Evolutionary conservation across 2,113 vertebrate species (phyloP), one percentile per base, ranked within the genome.

Genomic region (Colaptes auratus): DNA sequence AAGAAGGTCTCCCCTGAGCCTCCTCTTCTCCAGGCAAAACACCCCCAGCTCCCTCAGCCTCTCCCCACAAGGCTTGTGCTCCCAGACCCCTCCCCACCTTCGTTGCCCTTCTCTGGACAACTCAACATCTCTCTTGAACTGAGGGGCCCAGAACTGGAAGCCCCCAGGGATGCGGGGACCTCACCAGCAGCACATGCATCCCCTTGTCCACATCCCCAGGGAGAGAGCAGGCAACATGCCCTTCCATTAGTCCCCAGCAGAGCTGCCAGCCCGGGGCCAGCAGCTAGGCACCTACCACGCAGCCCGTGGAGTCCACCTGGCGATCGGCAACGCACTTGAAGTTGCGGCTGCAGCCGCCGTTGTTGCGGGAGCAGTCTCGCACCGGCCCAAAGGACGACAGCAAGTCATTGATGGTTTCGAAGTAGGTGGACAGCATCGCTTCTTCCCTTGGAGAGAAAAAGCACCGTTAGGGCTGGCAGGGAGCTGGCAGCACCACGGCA

Each of bases 301-400:
- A 99, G 92, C 99, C 99, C 0, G 99, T 98, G 7, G 99, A 99
- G 89, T 99, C 99, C 53, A 99, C 96, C 90, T 98, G 98, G 78
- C 99, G 98, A 74, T 99, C 99, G 2, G 99, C 98, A 10, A 99
- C 99, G 3, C 99, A 99, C 80, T 99, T 99, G 97, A 99, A 99
- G 97, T 99, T 99, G 86, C 99, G 99, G 55, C 98, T 99, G 92
- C 99, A 99, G 95, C 99, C 99, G 0, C 99, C 99, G 2, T 99
- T 99, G 92, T 99, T 99, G 95, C 98, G 98, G 65, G 99, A 98
- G 87, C 99, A 99, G 97, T 99, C 99, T 10, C 99, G 98, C 18
- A 99, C 99, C 0, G 99, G 99, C 53, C 99, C 99, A 2, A 99
- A 99, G 50, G 99, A 99, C 6, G 98, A 99, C 20, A 99, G 98